Base-by-base conservation (phyloP, 2,888 invertebrate genomes). In the Scrobipalpa atriplicella region DNA sequence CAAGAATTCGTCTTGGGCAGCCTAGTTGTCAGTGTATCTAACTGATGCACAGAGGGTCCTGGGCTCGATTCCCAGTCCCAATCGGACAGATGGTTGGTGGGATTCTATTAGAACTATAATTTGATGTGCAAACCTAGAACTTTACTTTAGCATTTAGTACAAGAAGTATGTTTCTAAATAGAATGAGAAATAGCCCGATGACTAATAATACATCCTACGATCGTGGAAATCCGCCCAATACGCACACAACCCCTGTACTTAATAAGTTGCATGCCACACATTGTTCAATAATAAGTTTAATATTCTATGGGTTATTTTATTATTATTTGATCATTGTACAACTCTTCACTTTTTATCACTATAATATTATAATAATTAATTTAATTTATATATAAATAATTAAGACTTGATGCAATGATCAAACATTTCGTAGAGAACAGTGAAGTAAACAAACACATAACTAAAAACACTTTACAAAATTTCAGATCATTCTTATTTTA, bases 261-360 rank as follows among this genome's bases (percentile, higher is more conserved):
- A 71, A 80, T 83, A 87, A 86, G 85, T 85, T 87, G 91, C 91
- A 91, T 91, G 91, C 84, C 76, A 85, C 78, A 87, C 82, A 79
- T 79, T 78, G 78, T 74, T 82, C 83, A 85, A 84, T 79, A 10
- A 1, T 63, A 38, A n/a, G 18, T 43, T 62, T 43, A 43, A 41
- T 43, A 29, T 29, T 29, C 29, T 56, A 56, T 39, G 11, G 13
- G 38, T 36, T 52, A 11, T 64, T 64, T 36, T 29, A n/a, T 18
- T 38, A 19, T 39, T 64, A 39, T 39, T 54, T 54, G 73, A 63
- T 63, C 64, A 54, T 54, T 54, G 52, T 38, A 10, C 13, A 9
- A 64, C 36, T 36, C 38, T 1, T 29, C 5, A 5, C 11, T 13
- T 43, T 10, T 1, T 13, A 13, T 43, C 43, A 13, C 2, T 13